phyloP scores from a whole-genome alignment of 2,113 vertebrate species.

The Pelecanus crispus region DNA sequence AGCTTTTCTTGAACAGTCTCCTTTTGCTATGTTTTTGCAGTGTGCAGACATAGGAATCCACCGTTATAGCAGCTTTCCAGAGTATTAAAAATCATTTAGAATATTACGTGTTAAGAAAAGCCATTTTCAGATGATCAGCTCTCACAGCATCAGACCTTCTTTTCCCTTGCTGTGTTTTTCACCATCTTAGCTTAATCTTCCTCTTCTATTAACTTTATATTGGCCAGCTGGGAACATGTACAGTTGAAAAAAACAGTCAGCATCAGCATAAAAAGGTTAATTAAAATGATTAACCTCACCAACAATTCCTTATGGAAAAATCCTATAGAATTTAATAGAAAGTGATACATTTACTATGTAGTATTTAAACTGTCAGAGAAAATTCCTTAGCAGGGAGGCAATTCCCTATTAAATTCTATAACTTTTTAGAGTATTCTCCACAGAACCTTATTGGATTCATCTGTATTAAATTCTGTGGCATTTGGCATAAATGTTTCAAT shows the following conservation, averaged over 20 bases:
- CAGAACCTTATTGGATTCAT: conserved; percentile 17
- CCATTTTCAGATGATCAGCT: conserved; percentile 28
- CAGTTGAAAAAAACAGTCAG: conserved; percentile 40
- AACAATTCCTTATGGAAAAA: conserved; percentile 47
- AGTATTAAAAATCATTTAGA: conserved; percentile 20
- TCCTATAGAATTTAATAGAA: conserved; percentile 54
- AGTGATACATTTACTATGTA: conserved; percentile 48
- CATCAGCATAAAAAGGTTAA: conserved; percentile 66
- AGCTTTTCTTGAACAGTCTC: background rate
- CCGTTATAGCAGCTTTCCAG: background rate
- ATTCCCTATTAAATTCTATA: conserved; percentile 25
- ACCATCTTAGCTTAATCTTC: conserved; percentile 19
- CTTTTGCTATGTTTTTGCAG: background rate
- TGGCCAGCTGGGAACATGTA: conserved; percentile 54
- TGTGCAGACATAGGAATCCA: background rate
- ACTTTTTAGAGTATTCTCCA: conserved; percentile 18
- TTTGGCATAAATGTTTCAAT: conserved; percentile 15
- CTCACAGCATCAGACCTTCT: background rate
- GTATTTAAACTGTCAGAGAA: conserved; percentile 57
- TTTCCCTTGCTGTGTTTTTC: conserved; percentile 12
- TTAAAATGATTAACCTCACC: conserved; percentile 63
- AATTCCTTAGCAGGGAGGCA: conserved; percentile 49
- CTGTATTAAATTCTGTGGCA: conserved; percentile 26
- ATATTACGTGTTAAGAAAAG: background rate
- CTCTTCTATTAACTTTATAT: conserved; percentile 48